These are phyloP conservation scores for Heliconius himera DNA, from an alignment of 1,140 invertebrate species.

Conservation along the genomic window DNA sequence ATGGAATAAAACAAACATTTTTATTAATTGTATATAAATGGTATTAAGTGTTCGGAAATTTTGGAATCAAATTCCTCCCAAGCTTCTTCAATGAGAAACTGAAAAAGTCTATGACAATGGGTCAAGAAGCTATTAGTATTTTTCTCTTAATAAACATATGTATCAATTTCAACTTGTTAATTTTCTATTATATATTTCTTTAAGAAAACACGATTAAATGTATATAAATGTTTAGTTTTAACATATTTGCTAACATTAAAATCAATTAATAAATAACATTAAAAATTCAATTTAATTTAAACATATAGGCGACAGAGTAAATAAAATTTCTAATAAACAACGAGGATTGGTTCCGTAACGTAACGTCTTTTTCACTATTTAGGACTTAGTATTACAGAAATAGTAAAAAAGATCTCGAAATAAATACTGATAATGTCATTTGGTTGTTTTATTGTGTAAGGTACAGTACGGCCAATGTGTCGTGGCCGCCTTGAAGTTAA, in stretches of 20 bases:
- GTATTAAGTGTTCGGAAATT: background rate
- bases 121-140: too few relatives aligned
- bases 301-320: constrained; percentile 14
- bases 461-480: too few relatives aligned
- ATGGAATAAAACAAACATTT: background rate
- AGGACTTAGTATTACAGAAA: constrained; percentile 27
- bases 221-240: background rate
- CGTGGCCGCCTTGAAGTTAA: too few relatives aligned
- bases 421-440: background rate
- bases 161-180: background rate
- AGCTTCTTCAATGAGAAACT: background rate
- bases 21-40: background rate
- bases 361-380: constrained; percentile 34
- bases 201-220: background rate
- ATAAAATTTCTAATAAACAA: constrained; percentile 50
- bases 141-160: background rate
- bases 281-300: background rate
- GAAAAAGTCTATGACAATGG: background rate
- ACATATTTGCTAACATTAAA: background rate
- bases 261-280: constrained; percentile 1
- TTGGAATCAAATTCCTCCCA: background rate
- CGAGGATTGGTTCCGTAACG: constrained; percentile 61
- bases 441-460: background rate
- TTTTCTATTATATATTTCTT: background rate
- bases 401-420: constrained; percentile 38